A percentile compares a stretch with the other conserved stretches of the same genome.
These are phyloP conservation scores for Gryllus bimaculatus DNA, from an alignment of 1,140 invertebrate species.

Conservation along the genomic window DNA sequence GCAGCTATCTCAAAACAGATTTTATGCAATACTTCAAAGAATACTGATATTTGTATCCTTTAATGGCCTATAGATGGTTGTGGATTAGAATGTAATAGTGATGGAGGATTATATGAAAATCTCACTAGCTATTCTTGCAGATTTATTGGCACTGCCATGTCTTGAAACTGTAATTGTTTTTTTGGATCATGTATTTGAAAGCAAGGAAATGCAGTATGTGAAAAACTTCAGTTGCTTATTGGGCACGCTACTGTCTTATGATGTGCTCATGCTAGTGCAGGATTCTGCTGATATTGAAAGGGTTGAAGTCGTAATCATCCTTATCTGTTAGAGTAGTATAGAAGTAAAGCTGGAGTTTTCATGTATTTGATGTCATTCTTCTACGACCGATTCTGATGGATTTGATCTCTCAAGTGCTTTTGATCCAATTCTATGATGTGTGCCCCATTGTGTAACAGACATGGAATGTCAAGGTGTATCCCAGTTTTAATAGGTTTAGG, in stretches of 20 bases:
- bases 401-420: constrained; percentile 4
- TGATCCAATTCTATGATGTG: constrained; percentile 4
- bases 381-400: neutral
- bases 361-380: constrained; percentile 1
- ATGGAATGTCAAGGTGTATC: constrained; percentile 4
- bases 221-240: neutral
- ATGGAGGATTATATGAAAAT: no score
- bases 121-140: no score
- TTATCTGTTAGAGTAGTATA: constrained; percentile 5
- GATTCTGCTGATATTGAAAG: neutral
- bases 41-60: no score
- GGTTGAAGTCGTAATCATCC: constrained; percentile 1
- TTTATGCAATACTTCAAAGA: no score
- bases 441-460: constrained; percentile 3
- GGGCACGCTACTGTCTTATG: neutral
- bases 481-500: constrained; percentile 4
- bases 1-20: no score
- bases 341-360: neutral
- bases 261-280: neutral
- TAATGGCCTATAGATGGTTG: no score
- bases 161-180: no score
- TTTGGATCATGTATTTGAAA: no score
- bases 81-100: no score
- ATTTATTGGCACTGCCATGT: no score
- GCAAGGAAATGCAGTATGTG: no score